phyloP scores from a whole-genome alignment of 2,888 invertebrate genomes.

The Proisotoma minuta region DNA sequence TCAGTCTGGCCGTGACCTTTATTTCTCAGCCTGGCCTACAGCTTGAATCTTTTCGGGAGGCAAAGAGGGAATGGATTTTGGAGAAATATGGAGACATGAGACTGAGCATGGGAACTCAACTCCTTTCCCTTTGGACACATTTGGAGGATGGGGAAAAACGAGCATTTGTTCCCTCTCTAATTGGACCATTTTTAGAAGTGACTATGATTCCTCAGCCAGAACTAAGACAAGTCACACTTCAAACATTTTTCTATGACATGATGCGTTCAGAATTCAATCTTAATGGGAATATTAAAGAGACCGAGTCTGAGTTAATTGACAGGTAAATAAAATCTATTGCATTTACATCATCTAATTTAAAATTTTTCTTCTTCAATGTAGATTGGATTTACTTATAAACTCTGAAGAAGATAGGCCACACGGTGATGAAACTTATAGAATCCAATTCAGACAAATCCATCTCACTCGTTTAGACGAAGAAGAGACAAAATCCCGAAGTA shows the following conservation, averaged over 20 bases:
- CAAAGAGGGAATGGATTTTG: conserved; percentile 69
- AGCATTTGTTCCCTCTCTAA: conserved; percentile 85
- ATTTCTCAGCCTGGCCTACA: conserved; percentile 75
- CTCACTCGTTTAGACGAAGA: conserved; percentile 18
- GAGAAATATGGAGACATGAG: conserved; percentile 85
- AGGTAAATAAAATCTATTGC: conserved; percentile 56
- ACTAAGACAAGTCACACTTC: conserved; percentile 79
- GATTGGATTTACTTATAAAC: conserved; percentile 51
- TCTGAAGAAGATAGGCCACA: conserved; percentile 16
- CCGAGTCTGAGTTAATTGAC: conserved; percentile 89
- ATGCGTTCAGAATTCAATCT: conserved; percentile 83
- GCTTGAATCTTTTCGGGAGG: conserved; percentile 73
- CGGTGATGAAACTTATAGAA: conserved; percentile 20
- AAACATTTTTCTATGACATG: conserved; percentile 83
- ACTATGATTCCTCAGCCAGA: conserved; percentile 82
- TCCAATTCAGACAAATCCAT: conserved; percentile 26
- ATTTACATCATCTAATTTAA: no score
- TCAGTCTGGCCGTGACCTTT: conserved; percentile 73
- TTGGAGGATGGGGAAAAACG: conserved; percentile 59
- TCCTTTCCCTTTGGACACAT: conserved; percentile 78
- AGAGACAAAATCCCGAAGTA: conserved; percentile 9
- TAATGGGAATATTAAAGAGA: conserved; percentile 76
- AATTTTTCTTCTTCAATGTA: neutral
- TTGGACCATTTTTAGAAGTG: conserved; percentile 88
- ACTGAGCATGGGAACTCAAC: conserved; percentile 85